Evolutionary conservation across 2,797 vertebrate genomes (phyloP).

Genomic region (Sebastes reedi): DNA sequence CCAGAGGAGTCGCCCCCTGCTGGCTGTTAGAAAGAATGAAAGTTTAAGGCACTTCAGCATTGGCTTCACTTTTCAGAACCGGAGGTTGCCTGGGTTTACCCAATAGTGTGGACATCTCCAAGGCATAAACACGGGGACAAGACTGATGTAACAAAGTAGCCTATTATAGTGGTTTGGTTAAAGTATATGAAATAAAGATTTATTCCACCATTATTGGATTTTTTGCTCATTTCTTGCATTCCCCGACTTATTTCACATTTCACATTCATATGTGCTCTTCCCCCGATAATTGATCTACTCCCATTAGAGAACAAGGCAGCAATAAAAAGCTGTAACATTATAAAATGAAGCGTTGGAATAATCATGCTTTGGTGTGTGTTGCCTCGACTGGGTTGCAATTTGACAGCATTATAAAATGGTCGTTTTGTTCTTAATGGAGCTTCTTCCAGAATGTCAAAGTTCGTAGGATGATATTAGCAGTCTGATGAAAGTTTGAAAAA

Average conservation of each 20-base stretch:
- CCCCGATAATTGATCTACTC: background rate
- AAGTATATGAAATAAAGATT: background rate
- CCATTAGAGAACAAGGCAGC: background rate
- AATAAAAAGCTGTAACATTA: background rate
- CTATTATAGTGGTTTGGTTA: slow-evolving; percentile 14
- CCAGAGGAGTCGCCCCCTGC: background rate
- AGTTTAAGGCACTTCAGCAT: background rate
- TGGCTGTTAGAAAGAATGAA: accelerated
- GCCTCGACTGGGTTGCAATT: background rate
- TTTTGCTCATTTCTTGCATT: slow-evolving; percentile 2
- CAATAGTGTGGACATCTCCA: too few species aligned
- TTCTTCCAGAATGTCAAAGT: background rate
- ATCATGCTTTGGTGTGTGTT: background rate
- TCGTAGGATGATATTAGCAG: background rate
- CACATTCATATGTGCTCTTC: background rate
- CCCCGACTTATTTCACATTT: background rate
- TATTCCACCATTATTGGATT: background rate
- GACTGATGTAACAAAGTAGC: background rate
- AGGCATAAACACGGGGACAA: background rate
- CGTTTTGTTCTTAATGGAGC: background rate
- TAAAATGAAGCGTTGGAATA: background rate
- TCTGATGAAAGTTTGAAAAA: background rate
- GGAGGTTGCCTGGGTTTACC: too few species aligned
- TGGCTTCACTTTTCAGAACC: background rate
- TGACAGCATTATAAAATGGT: background rate